Conservation (phyloP, 2,888 invertebrate genomes). For the Agrochola litura region DNA sequence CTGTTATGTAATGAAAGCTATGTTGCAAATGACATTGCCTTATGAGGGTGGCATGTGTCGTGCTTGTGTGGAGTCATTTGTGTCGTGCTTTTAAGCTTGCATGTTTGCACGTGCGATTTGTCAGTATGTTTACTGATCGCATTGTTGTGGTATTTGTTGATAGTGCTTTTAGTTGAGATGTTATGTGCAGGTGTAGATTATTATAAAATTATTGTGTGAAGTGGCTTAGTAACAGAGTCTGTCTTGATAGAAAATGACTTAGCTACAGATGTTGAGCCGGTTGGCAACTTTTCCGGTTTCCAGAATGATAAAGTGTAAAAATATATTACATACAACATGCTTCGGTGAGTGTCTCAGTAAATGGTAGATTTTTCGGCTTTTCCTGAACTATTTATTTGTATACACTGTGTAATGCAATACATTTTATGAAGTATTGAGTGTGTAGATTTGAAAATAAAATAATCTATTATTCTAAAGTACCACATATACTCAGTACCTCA, state of each 20-base stretch:
- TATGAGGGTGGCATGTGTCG: slow-evolving; percentile 22
- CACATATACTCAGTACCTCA: no score
- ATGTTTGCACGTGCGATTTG: slow-evolving; percentile 55
- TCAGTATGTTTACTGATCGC: slow-evolving; percentile 57
- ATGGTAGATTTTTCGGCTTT: background rate
- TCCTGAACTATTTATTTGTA: background rate
- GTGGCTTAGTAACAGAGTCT: background rate
- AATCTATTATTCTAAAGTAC: no score
- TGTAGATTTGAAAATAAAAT: background rate
- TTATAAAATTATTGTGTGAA: background rate
- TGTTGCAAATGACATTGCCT: slow-evolving; percentile 48
- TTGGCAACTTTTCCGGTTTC: background rate
- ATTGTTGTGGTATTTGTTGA: slow-evolving; percentile 39
- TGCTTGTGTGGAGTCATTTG: slow-evolving; percentile 7
- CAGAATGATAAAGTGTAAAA: no score
- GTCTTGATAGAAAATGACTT: background rate
- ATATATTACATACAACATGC: no score
- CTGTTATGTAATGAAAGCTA: slow-evolving; percentile 54
- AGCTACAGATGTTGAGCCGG: background rate
- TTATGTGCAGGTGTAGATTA: slow-evolving; percentile 7
- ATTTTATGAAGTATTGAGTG: background rate
- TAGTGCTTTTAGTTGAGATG: background rate
- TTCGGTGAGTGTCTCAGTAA: no score
- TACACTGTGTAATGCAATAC: no score
- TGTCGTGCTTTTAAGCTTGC: slow-evolving; percentile 45